Conservation (phyloP, 1,140 invertebrate species). For the Cherax quadricarinatus region DNA sequence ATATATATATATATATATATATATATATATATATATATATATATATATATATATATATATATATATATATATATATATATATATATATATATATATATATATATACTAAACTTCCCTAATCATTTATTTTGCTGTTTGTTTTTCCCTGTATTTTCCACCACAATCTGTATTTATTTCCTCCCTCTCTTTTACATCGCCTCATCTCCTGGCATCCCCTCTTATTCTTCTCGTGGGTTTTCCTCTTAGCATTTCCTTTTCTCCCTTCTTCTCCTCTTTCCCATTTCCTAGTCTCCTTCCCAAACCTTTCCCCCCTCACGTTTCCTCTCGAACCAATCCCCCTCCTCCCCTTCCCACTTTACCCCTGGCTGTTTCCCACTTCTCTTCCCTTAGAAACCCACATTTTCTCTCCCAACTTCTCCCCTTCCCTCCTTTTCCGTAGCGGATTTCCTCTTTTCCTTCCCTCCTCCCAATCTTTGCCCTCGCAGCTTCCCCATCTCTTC, state of each 20-base stretch:
- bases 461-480: too few species aligned
- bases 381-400: too few species aligned
- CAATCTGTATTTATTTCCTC: neutral
- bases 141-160: neutral
- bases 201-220: neutral
- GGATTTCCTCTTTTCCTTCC: neutral
- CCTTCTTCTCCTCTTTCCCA: neutral
- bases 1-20: too few species aligned
- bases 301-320: neutral
- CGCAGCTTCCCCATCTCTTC: neutral
- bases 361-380: too few species aligned
- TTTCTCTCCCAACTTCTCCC: too few species aligned
- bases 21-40: too few species aligned
- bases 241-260: neutral
- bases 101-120: too few species aligned
- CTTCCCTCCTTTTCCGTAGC: too few species aligned
- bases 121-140: neutral
- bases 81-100: too few species aligned
- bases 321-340: neutral
- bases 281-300: neutral
- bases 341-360: too few species aligned
- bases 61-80: too few species aligned
- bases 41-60: too few species aligned
- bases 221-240: neutral
- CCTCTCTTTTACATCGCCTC: neutral